Evolutionary conservation across 2,888 invertebrate genomes (phyloP).

Genomic region (Zeuzera pyrina): DNA sequence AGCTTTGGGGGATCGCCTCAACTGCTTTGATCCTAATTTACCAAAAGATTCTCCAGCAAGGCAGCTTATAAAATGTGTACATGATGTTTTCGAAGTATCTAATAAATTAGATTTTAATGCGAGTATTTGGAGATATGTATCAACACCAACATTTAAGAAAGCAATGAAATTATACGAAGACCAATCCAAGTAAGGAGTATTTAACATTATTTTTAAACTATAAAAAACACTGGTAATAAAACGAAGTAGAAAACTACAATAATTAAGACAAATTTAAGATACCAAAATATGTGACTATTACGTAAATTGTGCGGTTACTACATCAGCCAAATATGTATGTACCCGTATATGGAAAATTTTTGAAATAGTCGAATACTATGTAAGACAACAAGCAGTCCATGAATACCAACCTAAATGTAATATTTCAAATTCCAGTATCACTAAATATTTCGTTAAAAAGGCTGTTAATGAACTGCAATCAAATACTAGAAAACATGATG

Average conservation of each 20-base stretch:
- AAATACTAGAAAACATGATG: not conserved
- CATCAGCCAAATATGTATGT: no score
- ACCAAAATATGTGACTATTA: no score
- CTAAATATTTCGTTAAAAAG: conserved; percentile 7
- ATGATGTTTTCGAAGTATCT: conserved; percentile 3
- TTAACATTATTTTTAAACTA: not conserved
- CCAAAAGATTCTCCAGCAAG: conserved; percentile 12
- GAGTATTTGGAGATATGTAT: conserved; percentile 5
- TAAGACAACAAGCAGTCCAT: not conserved
- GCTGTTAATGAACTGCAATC: conserved; percentile 7
- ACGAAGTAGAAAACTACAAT: no score
- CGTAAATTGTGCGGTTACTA: no score
- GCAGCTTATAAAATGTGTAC: conserved; percentile 8
- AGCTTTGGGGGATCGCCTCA: conserved; percentile 17
- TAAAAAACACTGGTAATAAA: not conserved
- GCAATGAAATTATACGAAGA: conserved; percentile 7
- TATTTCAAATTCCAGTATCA: conserved; percentile 3
- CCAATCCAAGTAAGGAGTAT: conserved; percentile 6
- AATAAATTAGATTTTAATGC: conserved; percentile 9
- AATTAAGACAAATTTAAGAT: no score
- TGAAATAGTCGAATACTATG: not conserved
- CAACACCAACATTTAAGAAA: conserved; percentile 5
- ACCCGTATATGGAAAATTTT: not conserved
- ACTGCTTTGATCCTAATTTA: conserved; percentile 14
- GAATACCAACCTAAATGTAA: not conserved